These are phyloP conservation scores for Protosalanx chinensis DNA, from an alignment of 2,797 vertebrate genomes.

Conservation along the genomic window DNA sequence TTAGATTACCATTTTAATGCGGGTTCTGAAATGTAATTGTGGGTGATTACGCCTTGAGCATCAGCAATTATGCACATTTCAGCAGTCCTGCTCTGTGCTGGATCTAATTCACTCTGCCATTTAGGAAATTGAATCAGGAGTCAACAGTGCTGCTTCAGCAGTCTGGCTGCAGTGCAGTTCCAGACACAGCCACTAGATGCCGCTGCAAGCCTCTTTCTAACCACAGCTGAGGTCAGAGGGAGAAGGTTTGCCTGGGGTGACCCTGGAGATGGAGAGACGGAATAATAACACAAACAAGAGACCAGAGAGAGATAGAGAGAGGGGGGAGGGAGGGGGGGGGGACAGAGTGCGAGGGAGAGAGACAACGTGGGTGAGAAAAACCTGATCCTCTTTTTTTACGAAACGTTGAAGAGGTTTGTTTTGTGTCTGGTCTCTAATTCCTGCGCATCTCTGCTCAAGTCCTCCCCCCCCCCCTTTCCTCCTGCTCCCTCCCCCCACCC, in stretches of 20 bases:
- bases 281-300: too few species aligned
- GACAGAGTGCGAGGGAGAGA: too few species aligned
- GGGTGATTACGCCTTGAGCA: slow-evolving; percentile 41
- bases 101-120: slow-evolving; percentile 56
- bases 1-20: slow-evolving; percentile 47
- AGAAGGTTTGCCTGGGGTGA: slow-evolving; percentile 27
- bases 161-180: neutral
- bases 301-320: too few species aligned
- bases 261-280: slow-evolving; percentile 25
- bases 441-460: neutral
- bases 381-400: too few species aligned
- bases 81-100: slow-evolving; percentile 50
- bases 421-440: too few species aligned
- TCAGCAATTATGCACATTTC: slow-evolving; percentile 45
- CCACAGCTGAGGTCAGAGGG: slow-evolving; percentile 10
- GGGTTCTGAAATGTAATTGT: slow-evolving; percentile 50
- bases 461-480: neutral
- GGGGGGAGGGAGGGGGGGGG: too few species aligned
- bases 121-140: slow-evolving; percentile 56
- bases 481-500: neutral
- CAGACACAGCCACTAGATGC: slow-evolving; percentile 54
- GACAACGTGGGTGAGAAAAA: too few species aligned
- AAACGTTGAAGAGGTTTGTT: too few species aligned
- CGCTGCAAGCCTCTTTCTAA: slow-evolving; percentile 10
- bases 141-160: slow-evolving; percentile 28